Percentiles rank a stretch among this genome's conserved stretches.
These are phyloP conservation scores for Pseudachorutes palmiensis DNA, from an alignment of 1,140 invertebrate genomes.

Conservation along the genomic window DNA sequence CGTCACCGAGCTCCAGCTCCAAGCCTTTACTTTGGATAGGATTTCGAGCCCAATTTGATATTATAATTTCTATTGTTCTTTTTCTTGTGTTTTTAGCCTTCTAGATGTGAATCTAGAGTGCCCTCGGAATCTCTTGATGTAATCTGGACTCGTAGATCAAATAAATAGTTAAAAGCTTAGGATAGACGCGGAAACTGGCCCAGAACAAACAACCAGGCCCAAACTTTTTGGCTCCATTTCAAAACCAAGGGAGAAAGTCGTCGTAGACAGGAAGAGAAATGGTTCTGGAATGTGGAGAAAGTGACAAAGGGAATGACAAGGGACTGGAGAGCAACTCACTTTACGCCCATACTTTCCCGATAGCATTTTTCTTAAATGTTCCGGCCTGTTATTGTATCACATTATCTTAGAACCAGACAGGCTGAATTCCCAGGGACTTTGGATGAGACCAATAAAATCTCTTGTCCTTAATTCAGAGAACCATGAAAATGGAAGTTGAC, in stretches of 20 bases:
- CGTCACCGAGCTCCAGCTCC: background rate
- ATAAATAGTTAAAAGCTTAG: background rate
- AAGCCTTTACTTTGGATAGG: background rate
- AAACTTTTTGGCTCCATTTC: constrained; percentile 1
- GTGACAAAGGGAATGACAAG: background rate
- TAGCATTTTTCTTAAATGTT: background rate
- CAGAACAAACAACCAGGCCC: background rate
- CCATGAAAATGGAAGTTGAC: background rate
- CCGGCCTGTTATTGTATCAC: constrained; percentile 9
- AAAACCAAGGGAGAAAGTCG: background rate
- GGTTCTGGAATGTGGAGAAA: background rate
- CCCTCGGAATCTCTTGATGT: background rate
- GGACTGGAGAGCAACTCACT: background rate
- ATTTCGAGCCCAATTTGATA: background rate
- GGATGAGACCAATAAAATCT: background rate
- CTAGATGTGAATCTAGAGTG: background rate
- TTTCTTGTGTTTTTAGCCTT: background rate
- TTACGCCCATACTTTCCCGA: background rate
- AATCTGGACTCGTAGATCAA: background rate
- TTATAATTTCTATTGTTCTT: background rate
- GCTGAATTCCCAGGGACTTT: too few species aligned
- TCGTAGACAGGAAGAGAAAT: constrained; percentile 6
- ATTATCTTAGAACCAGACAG: background rate
- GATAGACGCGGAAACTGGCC: background rate
- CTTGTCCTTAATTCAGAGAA: background rate